Evolutionary conservation across 2,888 invertebrate species (phyloP).

Genomic region (Phengaris alcon): DNA sequence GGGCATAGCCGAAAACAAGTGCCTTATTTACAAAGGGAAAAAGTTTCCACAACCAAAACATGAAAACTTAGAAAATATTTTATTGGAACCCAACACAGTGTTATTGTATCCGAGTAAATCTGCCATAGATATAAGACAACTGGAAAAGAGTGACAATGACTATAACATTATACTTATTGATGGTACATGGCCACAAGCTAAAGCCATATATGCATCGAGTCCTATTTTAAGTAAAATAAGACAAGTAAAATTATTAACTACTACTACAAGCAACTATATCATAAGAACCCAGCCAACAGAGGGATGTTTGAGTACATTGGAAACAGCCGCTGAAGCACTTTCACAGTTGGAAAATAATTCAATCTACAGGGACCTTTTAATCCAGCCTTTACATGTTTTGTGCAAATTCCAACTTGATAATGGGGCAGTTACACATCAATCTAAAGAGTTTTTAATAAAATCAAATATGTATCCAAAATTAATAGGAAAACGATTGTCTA

Average conservation of each 20-base stretch:
- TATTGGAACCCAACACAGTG: slow-evolving; percentile 83
- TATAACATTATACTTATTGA: slow-evolving; percentile 92
- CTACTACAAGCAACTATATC: slow-evolving; percentile 89
- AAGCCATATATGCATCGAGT: slow-evolving; percentile 92
- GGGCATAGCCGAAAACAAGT: slow-evolving; percentile 86
- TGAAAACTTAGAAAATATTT: slow-evolving; percentile 82
- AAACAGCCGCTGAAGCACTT: slow-evolving; percentile 90
- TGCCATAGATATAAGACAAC: slow-evolving; percentile 83
- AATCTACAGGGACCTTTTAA: slow-evolving; percentile 82
- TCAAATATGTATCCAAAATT: slow-evolving; percentile 88
- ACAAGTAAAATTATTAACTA: slow-evolving; percentile 89
- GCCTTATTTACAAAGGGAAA: slow-evolving; percentile 89
- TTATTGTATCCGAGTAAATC: slow-evolving; percentile 89
- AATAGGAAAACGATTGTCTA: slow-evolving; percentile 86
- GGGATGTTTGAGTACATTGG: slow-evolving; percentile 93
- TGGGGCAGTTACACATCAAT: slow-evolving; percentile 96
- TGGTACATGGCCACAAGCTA: slow-evolving; percentile 98
- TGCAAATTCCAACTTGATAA: slow-evolving; percentile 93
- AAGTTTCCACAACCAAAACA: slow-evolving; percentile 87
- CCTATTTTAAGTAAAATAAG: slow-evolving; percentile 84
- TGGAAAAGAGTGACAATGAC: slow-evolving; percentile 65
- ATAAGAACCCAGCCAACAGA: slow-evolving; percentile 96
- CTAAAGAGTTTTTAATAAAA: slow-evolving; percentile 92
- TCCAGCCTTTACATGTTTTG: slow-evolving; percentile 88
- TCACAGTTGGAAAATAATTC: slow-evolving; percentile 86